These are phyloP conservation scores for Sesamia nonagrioides DNA, from an alignment of 1,140 invertebrate genomes.

Conservation along the genomic window DNA sequence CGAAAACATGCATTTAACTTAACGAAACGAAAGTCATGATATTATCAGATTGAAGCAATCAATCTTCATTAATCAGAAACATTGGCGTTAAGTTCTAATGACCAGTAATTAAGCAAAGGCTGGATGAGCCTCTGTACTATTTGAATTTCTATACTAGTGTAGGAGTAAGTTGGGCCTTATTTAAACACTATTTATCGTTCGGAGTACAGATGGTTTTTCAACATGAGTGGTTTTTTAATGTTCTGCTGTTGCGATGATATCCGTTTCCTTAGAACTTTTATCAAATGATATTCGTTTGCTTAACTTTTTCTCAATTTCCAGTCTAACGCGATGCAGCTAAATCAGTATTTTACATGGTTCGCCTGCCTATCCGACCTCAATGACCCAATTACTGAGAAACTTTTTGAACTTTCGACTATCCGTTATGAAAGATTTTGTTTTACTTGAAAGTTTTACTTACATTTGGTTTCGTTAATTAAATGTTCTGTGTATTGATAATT, in stretches of 20 bases:
- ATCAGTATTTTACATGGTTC: too few relatives aligned
- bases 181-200: background rate
- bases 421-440: too few relatives aligned
- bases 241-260: background rate
- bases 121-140: slow-evolving; percentile 20
- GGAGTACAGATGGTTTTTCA: background rate
- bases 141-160: slow-evolving; percentile 6
- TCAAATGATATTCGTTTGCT: too few relatives aligned
- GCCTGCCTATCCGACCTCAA: too few relatives aligned
- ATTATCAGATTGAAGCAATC: slow-evolving; percentile 54
- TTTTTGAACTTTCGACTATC: too few relatives aligned
- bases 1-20: slow-evolving; percentile 9
- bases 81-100: slow-evolving; percentile 61
- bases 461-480: too few relatives aligned
- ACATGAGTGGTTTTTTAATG: background rate
- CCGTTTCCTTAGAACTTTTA: background rate
- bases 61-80: slow-evolving; percentile 65
- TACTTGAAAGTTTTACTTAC: too few relatives aligned
- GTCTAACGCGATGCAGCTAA: too few relatives aligned
- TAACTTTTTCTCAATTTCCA: too few relatives aligned
- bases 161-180: background rate
- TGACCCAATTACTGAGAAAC: too few relatives aligned
- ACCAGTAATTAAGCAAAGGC: slow-evolving; percentile 56
- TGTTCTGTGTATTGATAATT: too few relatives aligned
- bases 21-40: slow-evolving; percentile 33